Evolutionary conservation across 2,888 invertebrate genomes (phyloP).

Genomic region (Ypsolopha scabrella): DNA sequence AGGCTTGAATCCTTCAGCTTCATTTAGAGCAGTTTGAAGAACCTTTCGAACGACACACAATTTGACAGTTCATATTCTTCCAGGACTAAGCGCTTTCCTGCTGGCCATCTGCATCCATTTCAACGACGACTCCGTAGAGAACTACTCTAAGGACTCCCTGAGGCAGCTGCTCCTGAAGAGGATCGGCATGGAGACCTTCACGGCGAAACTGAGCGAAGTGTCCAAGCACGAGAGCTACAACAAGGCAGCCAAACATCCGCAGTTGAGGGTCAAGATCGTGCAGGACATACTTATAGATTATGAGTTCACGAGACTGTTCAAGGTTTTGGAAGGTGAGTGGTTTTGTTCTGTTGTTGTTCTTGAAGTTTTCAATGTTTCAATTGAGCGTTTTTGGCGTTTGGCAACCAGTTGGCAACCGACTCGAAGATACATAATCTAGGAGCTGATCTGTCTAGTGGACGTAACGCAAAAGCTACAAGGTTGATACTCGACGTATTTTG

Average conservation of each 20-base stretch:
- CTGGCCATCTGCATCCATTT: constrained; percentile 93
- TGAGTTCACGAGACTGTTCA: constrained; percentile 94
- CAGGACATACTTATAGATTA: constrained; percentile 91
- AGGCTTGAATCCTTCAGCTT: too few species aligned
- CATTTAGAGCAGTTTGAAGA: not conserved
- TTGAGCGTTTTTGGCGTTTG: too few species aligned
- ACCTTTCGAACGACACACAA: not conserved
- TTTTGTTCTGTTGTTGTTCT: not conserved
- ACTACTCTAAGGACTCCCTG: constrained; percentile 77
- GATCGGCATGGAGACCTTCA: constrained; percentile 90
- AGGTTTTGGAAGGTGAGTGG: constrained; percentile 77
- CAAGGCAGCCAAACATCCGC: constrained; percentile 93
- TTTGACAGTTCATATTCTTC: constrained; percentile 10
- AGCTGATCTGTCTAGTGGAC: too few species aligned
- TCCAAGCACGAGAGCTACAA: constrained; percentile 92
- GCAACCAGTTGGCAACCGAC: too few species aligned
- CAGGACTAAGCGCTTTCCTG: constrained; percentile 90
- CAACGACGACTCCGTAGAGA: constrained; percentile 84
- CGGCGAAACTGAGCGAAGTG: constrained; percentile 87
- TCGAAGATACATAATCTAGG: too few species aligned
- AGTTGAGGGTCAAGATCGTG: constrained; percentile 81
- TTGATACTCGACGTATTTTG: too few species aligned
- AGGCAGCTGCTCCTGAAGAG: constrained; percentile 82
- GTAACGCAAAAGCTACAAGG: too few species aligned
- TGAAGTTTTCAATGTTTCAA: too few species aligned